Evolutionary conservation across 2,888 invertebrate genomes (phyloP), one percentile per base, ranked within the genome.

Genomic region (Hyposoter dolosus): DNA sequence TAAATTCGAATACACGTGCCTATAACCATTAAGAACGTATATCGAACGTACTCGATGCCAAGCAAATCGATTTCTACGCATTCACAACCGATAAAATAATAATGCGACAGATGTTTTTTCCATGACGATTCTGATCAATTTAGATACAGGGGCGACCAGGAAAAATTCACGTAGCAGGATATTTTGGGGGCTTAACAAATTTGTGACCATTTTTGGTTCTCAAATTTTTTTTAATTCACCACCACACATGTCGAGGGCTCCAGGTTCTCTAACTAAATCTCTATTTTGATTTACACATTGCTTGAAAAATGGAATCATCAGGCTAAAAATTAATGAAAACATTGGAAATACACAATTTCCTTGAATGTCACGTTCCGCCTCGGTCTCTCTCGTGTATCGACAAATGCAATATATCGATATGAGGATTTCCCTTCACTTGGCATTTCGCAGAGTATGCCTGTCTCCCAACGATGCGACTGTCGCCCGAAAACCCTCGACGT

Each of bases 391-490:
- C 53, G 19, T 1, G 40, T 17, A 40, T 23, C 19, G 17, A 56
- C 56, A 40, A 12, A 56, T 19, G 15, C 40, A 12, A 23, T 19
- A 23, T 43, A 68, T 43, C 23, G 40, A 23, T 68, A 23, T 5
- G 15, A 28, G 28, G 28, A 32, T 69, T 69, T 32, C 28, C 28
- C 40, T 40, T 43, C 17, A 28, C 19, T 53, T 5, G 40, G 56
- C 17, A 35, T 56, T 74, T 56, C 40, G 19, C 68, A 68, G 12
- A 50, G 35, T 50, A 23, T 68, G 77, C 5, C 77, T 82, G 84
- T 84, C 77, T 77, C 50, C 77, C 60, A 5, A 43, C 47, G 76
- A 84, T 79, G 74, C 66, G 84, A 82, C 84, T 74, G 81, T 63
- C 50, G 23, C 68, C n/a, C 45, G 50, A 45, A 43, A 75, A 80